A percentile compares a stretch with the other conserved stretches of the same genome.
These are phyloP conservation scores for Drosophila birchii DNA, from an alignment of 2,888 invertebrate species.

Conservation along the genomic window DNA sequence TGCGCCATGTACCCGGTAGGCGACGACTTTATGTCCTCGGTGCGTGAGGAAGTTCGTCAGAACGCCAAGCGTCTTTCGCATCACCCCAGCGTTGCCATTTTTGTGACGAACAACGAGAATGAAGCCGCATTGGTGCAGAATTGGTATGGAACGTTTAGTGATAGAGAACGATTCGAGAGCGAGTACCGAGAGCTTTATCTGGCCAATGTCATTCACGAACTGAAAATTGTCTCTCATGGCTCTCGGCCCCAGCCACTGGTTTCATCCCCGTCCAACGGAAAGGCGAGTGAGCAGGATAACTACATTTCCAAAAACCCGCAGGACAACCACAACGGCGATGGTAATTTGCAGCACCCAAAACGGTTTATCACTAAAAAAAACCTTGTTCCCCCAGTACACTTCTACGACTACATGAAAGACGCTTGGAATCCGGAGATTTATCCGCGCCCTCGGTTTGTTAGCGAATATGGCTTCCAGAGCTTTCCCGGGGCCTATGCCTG, in stretches of 20 bases:
- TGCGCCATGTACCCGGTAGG: constrained; percentile 96
- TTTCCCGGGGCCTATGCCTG: constrained; percentile 91
- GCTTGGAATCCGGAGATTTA: constrained; percentile 92
- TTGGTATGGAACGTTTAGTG: constrained; percentile 88
- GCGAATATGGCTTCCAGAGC: constrained; percentile 98
- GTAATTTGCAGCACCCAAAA: constrained; percentile 84
- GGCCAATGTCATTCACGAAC: constrained; percentile 89
- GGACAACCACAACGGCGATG: constrained; percentile 93
- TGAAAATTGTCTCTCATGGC: constrained; percentile 83
- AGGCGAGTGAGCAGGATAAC: constrained; percentile 88
- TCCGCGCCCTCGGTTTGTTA: constrained; percentile 93
- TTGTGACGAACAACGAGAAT: constrained; percentile 99
- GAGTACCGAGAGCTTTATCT: constrained; percentile 95
- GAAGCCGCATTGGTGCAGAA: constrained; percentile 93
- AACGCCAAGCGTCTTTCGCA: constrained; percentile 92
- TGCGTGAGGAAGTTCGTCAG: constrained; percentile 91
- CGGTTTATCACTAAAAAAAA: not conserved
- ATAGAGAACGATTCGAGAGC: constrained; percentile 87
- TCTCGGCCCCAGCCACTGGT: constrained; percentile 86
- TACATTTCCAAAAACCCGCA: constrained; percentile 92
- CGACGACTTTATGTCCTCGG: constrained; percentile 89
- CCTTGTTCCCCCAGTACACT: constrained; percentile 88
- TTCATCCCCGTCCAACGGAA: constrained; percentile 97
- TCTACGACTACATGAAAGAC: constrained; percentile 93
- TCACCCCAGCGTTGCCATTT: constrained; percentile 94